Evolutionary conservation across 2,888 invertebrate species (phyloP).

Genomic region (Agonum fuliginosum): DNA sequence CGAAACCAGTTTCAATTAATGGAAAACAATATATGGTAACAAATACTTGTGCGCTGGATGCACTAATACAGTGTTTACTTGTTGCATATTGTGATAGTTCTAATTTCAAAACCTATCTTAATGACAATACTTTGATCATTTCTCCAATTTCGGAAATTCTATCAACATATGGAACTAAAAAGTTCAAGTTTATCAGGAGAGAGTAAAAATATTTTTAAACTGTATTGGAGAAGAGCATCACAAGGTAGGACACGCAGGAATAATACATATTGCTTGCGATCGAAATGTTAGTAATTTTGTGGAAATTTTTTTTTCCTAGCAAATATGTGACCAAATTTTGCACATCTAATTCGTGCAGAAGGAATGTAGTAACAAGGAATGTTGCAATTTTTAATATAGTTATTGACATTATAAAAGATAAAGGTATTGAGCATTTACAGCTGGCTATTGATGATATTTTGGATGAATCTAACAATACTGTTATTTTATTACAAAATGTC

Average conservation of each 20-base stretch:
- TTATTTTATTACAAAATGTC: too few species aligned
- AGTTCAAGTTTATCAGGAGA: not conserved
- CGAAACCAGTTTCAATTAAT: not conserved
- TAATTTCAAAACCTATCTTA: not conserved
- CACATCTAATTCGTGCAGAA: not conserved
- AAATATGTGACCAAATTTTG: too few species aligned
- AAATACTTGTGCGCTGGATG: slow-evolving; percentile 8
- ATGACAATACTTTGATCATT: too few species aligned
- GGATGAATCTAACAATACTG: too few species aligned
- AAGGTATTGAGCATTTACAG: slow-evolving; percentile 17
- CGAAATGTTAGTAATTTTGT: too few species aligned
- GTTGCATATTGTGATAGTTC: slow-evolving; percentile 27
- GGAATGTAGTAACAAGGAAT: not conserved
- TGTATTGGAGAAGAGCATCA: not conserved
- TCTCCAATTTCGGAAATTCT: too few species aligned
- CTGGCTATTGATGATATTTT: too few species aligned
- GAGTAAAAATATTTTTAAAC: not conserved
- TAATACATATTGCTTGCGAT: too few species aligned
- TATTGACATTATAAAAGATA: slow-evolving; percentile 5
- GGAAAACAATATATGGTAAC: not conserved
- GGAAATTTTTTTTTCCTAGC: too few species aligned
- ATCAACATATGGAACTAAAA: too few species aligned
- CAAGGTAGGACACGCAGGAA: too few species aligned
- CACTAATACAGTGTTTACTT: slow-evolving; percentile 8
- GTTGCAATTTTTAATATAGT: not conserved